Conservation (phyloP, 2,113 vertebrate species). For the Psettodes erumei region DNA sequence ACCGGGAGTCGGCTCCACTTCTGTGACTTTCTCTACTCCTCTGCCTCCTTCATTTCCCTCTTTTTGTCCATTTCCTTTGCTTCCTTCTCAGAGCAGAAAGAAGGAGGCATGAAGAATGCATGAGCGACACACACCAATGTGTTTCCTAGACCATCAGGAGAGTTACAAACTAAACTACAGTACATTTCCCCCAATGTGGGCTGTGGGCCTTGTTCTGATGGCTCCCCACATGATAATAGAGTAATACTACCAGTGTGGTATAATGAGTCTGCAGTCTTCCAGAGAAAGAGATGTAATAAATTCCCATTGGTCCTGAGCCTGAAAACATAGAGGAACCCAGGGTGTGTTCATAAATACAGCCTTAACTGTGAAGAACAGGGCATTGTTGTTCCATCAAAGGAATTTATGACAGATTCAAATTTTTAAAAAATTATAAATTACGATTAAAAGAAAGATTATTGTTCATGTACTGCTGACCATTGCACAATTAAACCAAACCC, state of each 20-base stretch:
- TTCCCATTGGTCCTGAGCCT: conserved; percentile 31
- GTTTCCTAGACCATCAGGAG: conserved; percentile 15
- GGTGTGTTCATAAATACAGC: conserved; percentile 30
- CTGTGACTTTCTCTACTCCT: not conserved
- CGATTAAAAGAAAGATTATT: conserved; percentile 13
- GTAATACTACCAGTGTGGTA: conserved; percentile 31
- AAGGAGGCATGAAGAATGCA: conserved; percentile 39
- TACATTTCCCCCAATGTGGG: conserved; percentile 44
- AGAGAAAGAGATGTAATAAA: conserved; percentile 32
- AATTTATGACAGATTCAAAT: conserved; percentile 1
- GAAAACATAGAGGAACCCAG: conserved; percentile 26
- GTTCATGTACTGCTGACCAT: not conserved
- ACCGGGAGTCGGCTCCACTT: not conserved
- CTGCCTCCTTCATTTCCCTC: not conserved
- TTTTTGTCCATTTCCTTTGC: not conserved
- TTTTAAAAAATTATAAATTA: not conserved
- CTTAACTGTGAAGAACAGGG: conserved; percentile 13
- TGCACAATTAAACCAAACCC: not conserved
- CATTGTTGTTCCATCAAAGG: not conserved
- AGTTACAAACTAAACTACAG: conserved; percentile 29
- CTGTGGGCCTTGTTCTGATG: conserved; percentile 25
- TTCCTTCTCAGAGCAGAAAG: not conserved
- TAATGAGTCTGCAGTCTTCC: conserved; percentile 47
- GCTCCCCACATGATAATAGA: conserved; percentile 42
- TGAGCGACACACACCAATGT: conserved; percentile 19